Evolutionary conservation across 2,797 vertebrate species (phyloP).

Genomic region (Adelosebastes latens): DNA sequence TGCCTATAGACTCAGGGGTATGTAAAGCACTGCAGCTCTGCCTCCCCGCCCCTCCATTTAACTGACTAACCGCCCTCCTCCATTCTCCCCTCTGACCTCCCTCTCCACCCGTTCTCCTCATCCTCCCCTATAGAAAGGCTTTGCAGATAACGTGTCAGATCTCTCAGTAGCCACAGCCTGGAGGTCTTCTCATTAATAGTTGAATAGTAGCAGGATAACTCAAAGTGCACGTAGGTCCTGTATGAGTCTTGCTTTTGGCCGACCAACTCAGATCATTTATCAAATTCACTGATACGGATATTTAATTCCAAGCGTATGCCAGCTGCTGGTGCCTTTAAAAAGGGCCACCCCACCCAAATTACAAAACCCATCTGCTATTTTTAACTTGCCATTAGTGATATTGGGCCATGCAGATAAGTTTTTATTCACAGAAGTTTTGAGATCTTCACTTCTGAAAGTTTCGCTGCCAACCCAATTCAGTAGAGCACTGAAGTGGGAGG

Average conservation of each 20-base stretch:
- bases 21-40: conserved; percentile 83
- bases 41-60: conserved; percentile 24
- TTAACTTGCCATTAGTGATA: neutral
- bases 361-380: neutral
- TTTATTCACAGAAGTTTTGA: conserved; percentile 6
- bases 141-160: conserved; percentile 32
- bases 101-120: neutral
- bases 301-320: neutral
- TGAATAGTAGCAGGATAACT: neutral
- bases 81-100: conserved; percentile 13
- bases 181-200: conserved; percentile 13
- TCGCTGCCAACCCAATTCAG: conserved; percentile 22
- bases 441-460: neutral
- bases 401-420: neutral
- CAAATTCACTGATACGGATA: neutral
- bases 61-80: conserved; percentile 12
- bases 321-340: neutral
- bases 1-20: conserved; percentile 98
- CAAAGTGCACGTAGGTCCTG: neutral
- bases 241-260: neutral
- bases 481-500: conserved; percentile 19
- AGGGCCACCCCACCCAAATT: neutral
- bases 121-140: conserved; percentile 9
- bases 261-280: neutral
- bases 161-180: conserved; percentile 13